Conservation (phyloP, 2,797 vertebrate genomes). For the Galago senegalensis region DNA sequence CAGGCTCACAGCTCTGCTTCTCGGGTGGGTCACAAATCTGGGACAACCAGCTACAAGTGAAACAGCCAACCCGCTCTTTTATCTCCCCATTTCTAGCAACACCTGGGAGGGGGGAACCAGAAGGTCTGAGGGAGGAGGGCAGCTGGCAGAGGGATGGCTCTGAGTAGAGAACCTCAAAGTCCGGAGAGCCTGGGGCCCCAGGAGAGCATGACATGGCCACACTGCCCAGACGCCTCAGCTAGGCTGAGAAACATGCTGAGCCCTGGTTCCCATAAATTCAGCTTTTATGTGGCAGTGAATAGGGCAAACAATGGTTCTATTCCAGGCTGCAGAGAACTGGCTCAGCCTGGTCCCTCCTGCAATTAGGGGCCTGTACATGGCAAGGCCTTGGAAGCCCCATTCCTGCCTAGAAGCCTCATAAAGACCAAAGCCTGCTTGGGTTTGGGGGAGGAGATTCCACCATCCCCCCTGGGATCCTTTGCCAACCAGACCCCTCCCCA, state of each 20-base stretch:
- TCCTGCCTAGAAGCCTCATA: not conserved
- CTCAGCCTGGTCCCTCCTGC: not conserved
- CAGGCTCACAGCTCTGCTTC: conserved; percentile 13
- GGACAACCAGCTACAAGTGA: not conserved
- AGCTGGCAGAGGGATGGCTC: not conserved
- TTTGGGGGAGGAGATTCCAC: not conserved
- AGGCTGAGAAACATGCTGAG: conserved; percentile 70
- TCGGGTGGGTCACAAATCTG: not conserved
- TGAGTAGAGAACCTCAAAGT: conserved; percentile 23
- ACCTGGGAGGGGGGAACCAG: not conserved
- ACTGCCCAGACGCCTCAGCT: not conserved
- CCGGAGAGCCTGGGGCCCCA: not conserved
- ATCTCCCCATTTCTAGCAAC: not conserved
- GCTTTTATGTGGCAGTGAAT: conserved; percentile 69
- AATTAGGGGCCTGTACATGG: not conserved
- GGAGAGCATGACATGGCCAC: not conserved
- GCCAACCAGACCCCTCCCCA: not conserved
- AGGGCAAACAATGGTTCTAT: conserved; percentile 61
- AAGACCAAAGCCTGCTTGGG: not conserved
- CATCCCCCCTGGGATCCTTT: not conserved
- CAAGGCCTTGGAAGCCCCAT: not conserved
- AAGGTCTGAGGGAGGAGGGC: not conserved
- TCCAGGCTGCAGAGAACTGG: conserved; percentile 12
- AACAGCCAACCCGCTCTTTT: not conserved
- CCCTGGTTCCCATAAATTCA: conserved; percentile 58